Percentiles rank a stretch among this genome's conserved stretches.
Conservation (phyloP, 2,797 vertebrate species). For the Oophaga sylvatica region DNA sequence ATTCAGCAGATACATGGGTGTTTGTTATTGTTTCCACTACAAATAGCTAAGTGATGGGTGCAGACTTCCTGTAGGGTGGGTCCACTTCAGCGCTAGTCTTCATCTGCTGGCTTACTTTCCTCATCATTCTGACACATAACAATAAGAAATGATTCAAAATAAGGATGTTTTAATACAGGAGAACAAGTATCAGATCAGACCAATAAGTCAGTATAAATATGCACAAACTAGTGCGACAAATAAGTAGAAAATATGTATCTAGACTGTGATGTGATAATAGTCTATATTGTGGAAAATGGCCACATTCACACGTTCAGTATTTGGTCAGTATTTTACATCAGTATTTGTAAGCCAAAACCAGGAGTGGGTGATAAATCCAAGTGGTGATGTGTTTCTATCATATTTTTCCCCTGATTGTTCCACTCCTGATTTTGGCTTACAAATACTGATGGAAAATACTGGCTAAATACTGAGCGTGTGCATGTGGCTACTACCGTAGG, state of each 20-base stretch:
- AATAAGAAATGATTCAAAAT: constrained; percentile 24
- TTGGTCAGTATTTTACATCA: no score
- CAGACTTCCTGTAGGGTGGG: constrained; percentile 57
- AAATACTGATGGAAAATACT: no score
- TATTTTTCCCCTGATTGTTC: no score
- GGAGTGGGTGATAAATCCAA: no score
- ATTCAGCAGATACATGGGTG: constrained; percentile 51
- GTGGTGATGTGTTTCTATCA: no score
- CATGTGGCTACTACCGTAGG: no score
- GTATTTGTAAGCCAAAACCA: no score
- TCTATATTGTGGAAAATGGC: no score
- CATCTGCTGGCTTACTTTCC: constrained; percentile 38
- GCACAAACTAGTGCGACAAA: not conserved
- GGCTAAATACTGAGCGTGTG: no score
- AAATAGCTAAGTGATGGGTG: constrained; percentile 60
- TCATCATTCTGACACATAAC: constrained; percentile 54
- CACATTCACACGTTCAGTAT: no score
- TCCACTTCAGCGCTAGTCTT: constrained; percentile 47
- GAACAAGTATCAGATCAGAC: not conserved
- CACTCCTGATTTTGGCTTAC: no score
- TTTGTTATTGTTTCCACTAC: constrained; percentile 59
- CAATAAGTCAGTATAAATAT: not conserved
- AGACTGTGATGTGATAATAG: no score
- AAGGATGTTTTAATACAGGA: constrained; percentile 18
- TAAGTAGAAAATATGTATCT: not conserved